Conservation (phyloP, 2,797 vertebrate species). For the Cryptoprocta ferox region DNA sequence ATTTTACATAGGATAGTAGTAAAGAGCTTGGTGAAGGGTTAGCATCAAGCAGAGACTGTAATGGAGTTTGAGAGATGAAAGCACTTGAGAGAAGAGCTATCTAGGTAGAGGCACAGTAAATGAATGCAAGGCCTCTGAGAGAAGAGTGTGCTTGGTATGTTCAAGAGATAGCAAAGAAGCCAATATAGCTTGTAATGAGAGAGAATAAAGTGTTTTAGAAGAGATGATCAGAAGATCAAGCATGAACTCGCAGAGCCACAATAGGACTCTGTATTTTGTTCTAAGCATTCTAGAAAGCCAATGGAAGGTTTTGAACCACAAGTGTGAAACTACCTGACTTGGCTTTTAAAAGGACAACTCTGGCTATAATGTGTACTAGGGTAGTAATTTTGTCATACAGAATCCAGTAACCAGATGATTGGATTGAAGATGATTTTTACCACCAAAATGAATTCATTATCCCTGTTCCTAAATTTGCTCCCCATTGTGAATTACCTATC, state of each 20-base stretch:
- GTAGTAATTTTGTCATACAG: not conserved
- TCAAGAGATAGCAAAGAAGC: not conserved
- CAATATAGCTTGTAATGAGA: not conserved
- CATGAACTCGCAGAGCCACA: not conserved
- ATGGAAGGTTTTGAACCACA: not conserved
- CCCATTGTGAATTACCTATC: not conserved
- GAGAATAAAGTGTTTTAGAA: not conserved
- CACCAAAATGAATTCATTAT: not conserved
- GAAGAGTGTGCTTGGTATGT: not conserved
- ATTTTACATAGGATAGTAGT: not conserved
- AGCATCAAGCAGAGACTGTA: not conserved
- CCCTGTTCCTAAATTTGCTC: not conserved
- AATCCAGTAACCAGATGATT: not conserved
- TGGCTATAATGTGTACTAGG: not conserved
- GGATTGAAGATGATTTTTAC: not conserved
- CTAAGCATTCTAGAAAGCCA: not conserved
- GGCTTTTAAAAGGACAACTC: slow-evolving; percentile 16
- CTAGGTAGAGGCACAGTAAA: not conserved
- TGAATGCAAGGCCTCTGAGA: not conserved
- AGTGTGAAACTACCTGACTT: not conserved
- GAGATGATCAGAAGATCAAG: not conserved
- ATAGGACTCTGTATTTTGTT: not conserved
- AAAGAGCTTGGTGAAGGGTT: not conserved
- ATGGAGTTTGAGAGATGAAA: not conserved
- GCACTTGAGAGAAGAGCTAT: not conserved